Percentiles rank a stretch among this genome's conserved stretches.
Conservation (phyloP, 2,888 invertebrate genomes). For the Vandiemenella viatica region DNA sequence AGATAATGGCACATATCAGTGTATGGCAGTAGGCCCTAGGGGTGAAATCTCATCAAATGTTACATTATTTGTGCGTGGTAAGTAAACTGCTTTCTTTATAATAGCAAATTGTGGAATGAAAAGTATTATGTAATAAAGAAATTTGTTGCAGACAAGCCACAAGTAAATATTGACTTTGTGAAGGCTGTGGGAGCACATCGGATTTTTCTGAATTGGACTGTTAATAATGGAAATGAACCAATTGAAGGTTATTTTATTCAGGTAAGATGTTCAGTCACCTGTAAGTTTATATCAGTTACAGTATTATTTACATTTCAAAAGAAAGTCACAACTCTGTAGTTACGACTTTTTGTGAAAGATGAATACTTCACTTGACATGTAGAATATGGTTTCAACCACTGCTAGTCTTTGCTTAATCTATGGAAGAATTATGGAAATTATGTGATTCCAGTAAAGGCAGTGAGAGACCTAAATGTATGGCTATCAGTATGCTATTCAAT, state of each 20-base stretch:
- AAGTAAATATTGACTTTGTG: conserved; percentile 51
- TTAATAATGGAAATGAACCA: conserved; percentile 57
- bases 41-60: conserved; percentile 31
- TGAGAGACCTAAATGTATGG: too few species aligned
- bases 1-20: conserved; percentile 58
- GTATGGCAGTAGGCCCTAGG: conserved; percentile 30
- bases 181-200: conserved; percentile 59
- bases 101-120: background rate
- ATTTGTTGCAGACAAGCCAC: conserved; percentile 33
- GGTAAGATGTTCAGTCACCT: conserved; percentile 18
- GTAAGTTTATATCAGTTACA: background rate
- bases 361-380: too few species aligned
- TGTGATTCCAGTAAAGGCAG: too few species aligned
- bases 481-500: too few species aligned
- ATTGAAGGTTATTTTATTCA: conserved; percentile 42
- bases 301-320: background rate
- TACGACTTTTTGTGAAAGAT: background rate
- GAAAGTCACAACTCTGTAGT: background rate
- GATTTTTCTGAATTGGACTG: conserved; percentile 71
- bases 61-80: conserved; percentile 46
- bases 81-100: conserved; percentile 17
- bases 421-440: too few species aligned
- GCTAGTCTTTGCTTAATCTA: too few species aligned
- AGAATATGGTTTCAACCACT: too few species aligned
- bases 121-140: conserved; percentile 1